Percentiles rank a stretch among this genome's conserved stretches.
Evolutionary conservation across 1,140 invertebrate species (phyloP).

Genomic region (Dermatophagoides farinae): DNA sequence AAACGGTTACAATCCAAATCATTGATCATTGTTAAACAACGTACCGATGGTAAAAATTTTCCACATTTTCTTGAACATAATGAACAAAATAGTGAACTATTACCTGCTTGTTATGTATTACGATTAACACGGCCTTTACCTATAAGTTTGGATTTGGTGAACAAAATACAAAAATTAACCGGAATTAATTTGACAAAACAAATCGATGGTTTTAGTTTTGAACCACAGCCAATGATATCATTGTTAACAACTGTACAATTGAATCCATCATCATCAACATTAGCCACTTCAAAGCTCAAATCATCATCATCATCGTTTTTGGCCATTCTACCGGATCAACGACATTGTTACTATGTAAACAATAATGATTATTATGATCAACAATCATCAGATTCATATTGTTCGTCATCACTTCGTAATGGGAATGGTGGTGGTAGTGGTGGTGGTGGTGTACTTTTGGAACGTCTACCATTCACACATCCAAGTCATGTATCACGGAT

Average conservation of each 20-base stretch:
- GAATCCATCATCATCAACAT: not conserved
- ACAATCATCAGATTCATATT: no score
- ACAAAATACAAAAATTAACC: conserved; percentile 44
- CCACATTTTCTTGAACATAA: conserved; percentile 57
- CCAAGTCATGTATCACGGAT: conserved; percentile 77
- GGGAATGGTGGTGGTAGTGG: conserved; percentile 28
- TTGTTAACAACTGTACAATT: conserved; percentile 12
- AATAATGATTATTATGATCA: conserved; percentile 30
- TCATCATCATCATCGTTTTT: conserved; percentile 9
- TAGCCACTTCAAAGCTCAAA: not conserved
- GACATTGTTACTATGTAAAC: conserved; percentile 79
- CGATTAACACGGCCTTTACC: conserved; percentile 66
- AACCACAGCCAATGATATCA: not conserved
- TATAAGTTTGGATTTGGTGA: conserved; percentile 49
- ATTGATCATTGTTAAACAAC: conserved; percentile 50
- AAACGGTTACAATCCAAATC: conserved; percentile 59
- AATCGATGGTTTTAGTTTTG: not conserved
- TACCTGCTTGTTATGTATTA: conserved; percentile 76
- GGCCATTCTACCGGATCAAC: conserved; percentile 64
- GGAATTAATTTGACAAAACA: conserved; percentile 19
- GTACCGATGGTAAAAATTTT: conserved; percentile 46
- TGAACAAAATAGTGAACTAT: conserved; percentile 56
- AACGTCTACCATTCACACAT: conserved; percentile 72
- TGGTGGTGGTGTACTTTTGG: conserved; percentile 56
- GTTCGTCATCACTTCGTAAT: no score